Conservation (phyloP, 2,113 vertebrate species). For the Marmota monax region DNA sequence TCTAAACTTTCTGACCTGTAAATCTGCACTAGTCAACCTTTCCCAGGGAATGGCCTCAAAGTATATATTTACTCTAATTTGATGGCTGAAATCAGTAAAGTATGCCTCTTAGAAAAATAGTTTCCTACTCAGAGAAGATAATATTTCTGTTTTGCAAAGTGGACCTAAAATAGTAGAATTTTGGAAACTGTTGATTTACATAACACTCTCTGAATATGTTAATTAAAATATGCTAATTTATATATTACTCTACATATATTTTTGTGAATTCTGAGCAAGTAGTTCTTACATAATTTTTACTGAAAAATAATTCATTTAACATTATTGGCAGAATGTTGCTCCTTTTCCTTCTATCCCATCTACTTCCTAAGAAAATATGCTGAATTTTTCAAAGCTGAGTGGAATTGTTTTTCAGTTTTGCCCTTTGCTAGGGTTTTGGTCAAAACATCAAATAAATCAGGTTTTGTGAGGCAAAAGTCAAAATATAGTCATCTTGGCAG, state of each 20-base stretch:
- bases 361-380: background rate
- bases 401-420: background rate
- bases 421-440: background rate
- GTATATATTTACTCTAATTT: background rate
- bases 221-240: background rate
- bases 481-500: background rate
- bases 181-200: background rate
- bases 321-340: background rate
- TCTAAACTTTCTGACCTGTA: background rate
- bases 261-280: background rate
- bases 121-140: background rate
- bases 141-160: background rate
- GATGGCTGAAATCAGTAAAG: background rate
- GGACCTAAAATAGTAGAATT: background rate
- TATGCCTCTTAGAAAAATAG: background rate
- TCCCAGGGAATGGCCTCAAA: background rate
- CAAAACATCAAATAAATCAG: background rate
- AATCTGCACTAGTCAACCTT: background rate
- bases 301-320: background rate
- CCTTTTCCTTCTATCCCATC: background rate
- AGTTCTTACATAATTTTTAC: background rate
- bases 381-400: background rate
- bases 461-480: background rate
- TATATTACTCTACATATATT: background rate
- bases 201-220: background rate